Evolutionary conservation across 2,888 invertebrate species (phyloP), one percentile per base, ranked within the genome.

Genomic region (Parelbella ahira): DNA sequence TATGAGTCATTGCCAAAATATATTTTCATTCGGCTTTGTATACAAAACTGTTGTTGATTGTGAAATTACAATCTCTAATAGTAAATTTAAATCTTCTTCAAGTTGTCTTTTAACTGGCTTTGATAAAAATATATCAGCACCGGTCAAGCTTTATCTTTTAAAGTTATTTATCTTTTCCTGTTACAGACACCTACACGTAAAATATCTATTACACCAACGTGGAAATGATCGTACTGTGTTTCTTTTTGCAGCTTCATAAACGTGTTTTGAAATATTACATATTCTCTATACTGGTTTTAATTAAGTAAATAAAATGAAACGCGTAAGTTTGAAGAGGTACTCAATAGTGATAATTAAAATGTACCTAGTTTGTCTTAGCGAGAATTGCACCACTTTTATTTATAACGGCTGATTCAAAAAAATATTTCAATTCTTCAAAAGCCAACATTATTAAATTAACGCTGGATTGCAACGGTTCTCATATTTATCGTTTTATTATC

Each of bases 21-120:
- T 8, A 15, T 29, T 15, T 6, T 28, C 7, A 1, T n/a, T n/a
- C n/a, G n/a, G 12, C 7, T 28, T 4, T 18, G 4, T 29, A 28
- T 6, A 15, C 4, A 4, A 29, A 18, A 5, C 4, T 7, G 29
- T 7, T 10, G 15, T 4, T 7, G 8, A 15, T 15, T 15, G 5
- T 15, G 2, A 30, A 19, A 11, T 28, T 23, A 38, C 18, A 27
- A 11, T 11, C 8, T 19, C 7, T 8, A 37, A 4, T 13, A 34
- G 23, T 15, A 34, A 24, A 34, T 34, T 11, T 38, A 10, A 30
- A 8, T 51, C 50, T 54, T 43, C 54, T 56, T 45, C 44, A 41
- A 12, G 20, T 27, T 20, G 20, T 41, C 39, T 30, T 42, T 34
- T 28, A 29, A 41, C 33, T 21, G 29, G 34, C 36, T 34, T 34